These are phyloP conservation scores for Pyrocephalus nanus DNA, from an alignment of 2,797 vertebrate species.

Conservation along the genomic window DNA sequence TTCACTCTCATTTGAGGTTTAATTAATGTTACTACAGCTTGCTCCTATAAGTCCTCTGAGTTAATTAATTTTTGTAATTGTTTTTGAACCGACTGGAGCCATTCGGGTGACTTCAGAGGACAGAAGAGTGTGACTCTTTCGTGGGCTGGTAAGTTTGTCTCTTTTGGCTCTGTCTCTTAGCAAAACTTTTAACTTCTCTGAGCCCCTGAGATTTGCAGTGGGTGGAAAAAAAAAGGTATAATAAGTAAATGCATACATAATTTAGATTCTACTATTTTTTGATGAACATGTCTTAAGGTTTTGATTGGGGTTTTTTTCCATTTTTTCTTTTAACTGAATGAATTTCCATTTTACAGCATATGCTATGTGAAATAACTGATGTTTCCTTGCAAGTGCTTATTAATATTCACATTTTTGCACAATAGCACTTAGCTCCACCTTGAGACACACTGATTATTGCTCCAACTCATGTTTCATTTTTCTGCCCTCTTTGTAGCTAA, in stretches of 20 bases:
- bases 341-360: background rate
- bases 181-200: background rate
- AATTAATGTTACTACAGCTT: background rate
- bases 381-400: background rate
- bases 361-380: background rate
- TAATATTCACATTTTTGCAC: background rate
- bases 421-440: background rate
- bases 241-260: background rate
- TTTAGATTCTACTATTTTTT: background rate
- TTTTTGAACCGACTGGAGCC: background rate
- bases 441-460: background rate
- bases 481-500: background rate
- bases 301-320: background rate
- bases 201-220: background rate
- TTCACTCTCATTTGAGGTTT: background rate
- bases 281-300: background rate
- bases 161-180: background rate
- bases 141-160: rapidly evolving
- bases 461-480: background rate
- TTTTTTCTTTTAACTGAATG: background rate
- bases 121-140: rapidly evolving
- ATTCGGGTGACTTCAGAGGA: background rate
- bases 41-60: background rate
- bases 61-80: background rate
- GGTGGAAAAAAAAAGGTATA: background rate